Percentiles rank a stretch among this genome's conserved stretches.
These are phyloP conservation scores for Agrilus planipennis DNA, from an alignment of 1,140 invertebrate species.

Conservation along the genomic window DNA sequence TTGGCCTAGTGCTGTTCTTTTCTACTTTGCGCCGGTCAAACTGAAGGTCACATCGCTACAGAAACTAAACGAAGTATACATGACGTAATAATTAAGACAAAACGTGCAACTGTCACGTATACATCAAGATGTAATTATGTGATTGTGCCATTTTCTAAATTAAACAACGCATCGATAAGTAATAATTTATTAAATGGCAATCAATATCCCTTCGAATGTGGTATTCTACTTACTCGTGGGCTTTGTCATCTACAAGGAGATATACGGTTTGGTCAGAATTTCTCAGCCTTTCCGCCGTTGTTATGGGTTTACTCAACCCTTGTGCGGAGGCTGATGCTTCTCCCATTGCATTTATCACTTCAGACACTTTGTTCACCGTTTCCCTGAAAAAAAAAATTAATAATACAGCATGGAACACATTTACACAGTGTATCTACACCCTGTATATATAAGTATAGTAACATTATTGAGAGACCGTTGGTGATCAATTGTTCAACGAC, in stretches of 20 bases:
- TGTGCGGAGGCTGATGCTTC: constrained; percentile 61
- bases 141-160: too few relatives aligned
- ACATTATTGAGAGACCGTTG: too few relatives aligned
- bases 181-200: too few relatives aligned
- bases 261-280: constrained; percentile 56
- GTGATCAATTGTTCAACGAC: not conserved
- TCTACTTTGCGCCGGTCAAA: too few relatives aligned
- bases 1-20: too few relatives aligned
- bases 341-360: constrained; percentile 56
- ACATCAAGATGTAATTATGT: too few relatives aligned
- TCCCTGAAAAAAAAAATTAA: constrained; percentile 38
- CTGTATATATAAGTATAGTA: constrained; percentile 2
- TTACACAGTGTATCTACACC: not conserved
- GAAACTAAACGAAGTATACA: too few relatives aligned
- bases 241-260: constrained; percentile 49
- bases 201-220: too few relatives aligned
- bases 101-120: too few relatives aligned
- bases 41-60: too few relatives aligned
- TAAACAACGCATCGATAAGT: too few relatives aligned
- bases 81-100: too few relatives aligned
- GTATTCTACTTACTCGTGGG: constrained; percentile 29
- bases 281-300: constrained; percentile 51
- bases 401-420: constrained; percentile 3
- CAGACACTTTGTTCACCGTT: constrained; percentile 47
- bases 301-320: constrained; percentile 57